phyloP scores from a whole-genome alignment of 1,140 invertebrate species.

The Druon quercuslanigerum region DNA sequence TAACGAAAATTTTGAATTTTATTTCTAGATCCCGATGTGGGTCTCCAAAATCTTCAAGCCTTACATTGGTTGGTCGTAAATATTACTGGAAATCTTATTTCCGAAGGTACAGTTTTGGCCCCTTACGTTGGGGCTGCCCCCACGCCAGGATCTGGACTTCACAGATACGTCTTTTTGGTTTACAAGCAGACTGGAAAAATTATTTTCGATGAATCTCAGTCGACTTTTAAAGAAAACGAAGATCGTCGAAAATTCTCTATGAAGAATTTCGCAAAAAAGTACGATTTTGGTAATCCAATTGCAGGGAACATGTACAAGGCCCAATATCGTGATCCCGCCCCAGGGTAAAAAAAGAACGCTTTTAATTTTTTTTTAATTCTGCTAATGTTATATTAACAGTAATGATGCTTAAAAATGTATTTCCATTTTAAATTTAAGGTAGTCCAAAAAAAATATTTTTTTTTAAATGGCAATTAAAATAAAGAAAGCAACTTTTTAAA shows the following conservation, averaged over 20 bases:
- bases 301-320: conserved; percentile 94
- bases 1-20: no score
- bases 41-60: no score
- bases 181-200: conserved; percentile 88
- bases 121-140: conserved; percentile 92
- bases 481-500: no score
- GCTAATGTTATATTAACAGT: no score
- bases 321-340: conserved; percentile 93
- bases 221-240: conserved; percentile 82
- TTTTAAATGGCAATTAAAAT: no score
- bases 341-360: conserved; percentile 65
- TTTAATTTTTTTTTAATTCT: no score
- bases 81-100: conserved; percentile 86
- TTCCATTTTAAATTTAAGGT: no score
- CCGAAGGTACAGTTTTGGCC: conserved; percentile 83
- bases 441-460: no score
- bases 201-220: conserved; percentile 80
- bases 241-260: conserved; percentile 88
- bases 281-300: conserved; percentile 87
- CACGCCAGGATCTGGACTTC: conserved; percentile 86
- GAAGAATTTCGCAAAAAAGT: conserved; percentile 87
- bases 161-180: conserved; percentile 92
- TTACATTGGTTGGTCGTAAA: conserved; percentile 93
- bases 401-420: no score
- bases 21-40: no score